Conservation (phyloP, 92 coral and sea anemone genomes). For the Galaxea fascicularis region DNA sequence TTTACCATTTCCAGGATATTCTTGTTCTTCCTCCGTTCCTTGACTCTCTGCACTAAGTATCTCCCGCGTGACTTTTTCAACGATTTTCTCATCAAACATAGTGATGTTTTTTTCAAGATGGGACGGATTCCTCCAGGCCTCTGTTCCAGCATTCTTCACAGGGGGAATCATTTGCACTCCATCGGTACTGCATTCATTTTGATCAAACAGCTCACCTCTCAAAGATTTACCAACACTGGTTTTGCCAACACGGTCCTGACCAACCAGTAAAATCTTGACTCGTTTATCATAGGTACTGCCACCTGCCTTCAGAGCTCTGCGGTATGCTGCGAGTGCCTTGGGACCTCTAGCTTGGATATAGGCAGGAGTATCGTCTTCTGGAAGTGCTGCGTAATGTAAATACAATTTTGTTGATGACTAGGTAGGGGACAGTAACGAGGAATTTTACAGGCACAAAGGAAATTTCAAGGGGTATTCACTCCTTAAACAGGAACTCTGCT, state of each 20-base stretch:
- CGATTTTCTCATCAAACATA: neutral
- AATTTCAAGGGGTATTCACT: too few species aligned
- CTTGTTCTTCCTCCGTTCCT: too few species aligned
- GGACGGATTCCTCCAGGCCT: neutral
- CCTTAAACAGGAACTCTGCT: too few species aligned
- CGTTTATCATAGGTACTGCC: neutral
- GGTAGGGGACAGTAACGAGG: too few species aligned
- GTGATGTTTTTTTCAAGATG: neutral
- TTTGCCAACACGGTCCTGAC: constrained; percentile 9
- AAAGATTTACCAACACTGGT: neutral
- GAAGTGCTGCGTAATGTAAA: too few species aligned
- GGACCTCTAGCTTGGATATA: neutral
- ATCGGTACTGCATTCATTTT: neutral
- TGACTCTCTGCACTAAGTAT: too few species aligned
- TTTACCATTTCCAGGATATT: too few species aligned
- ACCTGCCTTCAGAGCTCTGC: neutral
- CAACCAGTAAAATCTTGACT: neutral
- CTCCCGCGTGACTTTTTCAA: neutral
- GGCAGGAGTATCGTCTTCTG: neutral
- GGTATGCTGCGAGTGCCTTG: neutral
- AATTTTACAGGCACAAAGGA: too few species aligned
- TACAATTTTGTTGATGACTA: neutral
- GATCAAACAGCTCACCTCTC: neutral
- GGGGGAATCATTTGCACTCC: neutral
- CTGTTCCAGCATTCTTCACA: constrained; percentile 1